phyloP scores from a whole-genome alignment of 2,888 invertebrate species.

The Panopea generosa region DNA sequence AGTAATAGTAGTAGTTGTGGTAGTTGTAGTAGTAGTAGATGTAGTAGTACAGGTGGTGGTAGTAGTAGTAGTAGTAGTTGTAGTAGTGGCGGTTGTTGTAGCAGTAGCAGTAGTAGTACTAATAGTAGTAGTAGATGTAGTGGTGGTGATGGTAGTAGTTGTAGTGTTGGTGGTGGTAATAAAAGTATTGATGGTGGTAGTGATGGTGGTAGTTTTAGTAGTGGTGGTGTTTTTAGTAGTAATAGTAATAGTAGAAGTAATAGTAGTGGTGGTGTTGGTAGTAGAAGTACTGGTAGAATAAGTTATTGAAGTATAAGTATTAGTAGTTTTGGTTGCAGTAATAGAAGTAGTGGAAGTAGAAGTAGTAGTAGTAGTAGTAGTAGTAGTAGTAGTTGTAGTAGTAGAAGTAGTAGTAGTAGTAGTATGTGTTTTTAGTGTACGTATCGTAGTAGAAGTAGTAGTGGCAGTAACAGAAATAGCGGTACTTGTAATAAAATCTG shows the following conservation, averaged over 20 bases:
- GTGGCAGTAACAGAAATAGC: slow-evolving; percentile 4
- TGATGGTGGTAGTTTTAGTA: too few species aligned
- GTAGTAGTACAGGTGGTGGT: slow-evolving; percentile 19
- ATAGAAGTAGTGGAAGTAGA: slow-evolving; percentile 16
- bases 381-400: slow-evolving; percentile 15
- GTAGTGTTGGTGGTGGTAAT: slow-evolving; percentile 1
- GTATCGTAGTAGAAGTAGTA: slow-evolving; percentile 10
- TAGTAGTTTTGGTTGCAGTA: slow-evolving; percentile 5
- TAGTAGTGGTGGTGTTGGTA: neutral
- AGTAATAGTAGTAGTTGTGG: neutral
- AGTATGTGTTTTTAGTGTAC: slow-evolving; percentile 8
- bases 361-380: slow-evolving; percentile 22
- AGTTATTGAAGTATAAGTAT: slow-evolving; percentile 4
- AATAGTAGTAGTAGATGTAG: slow-evolving; percentile 24
- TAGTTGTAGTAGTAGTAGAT: slow-evolving; percentile 1
- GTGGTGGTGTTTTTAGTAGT: too few species aligned
- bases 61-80: slow-evolving; percentile 10
- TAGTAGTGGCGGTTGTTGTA: slow-evolving; percentile 1
- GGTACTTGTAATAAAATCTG: too few species aligned
- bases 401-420: slow-evolving; percentile 7
- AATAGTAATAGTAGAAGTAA: slow-evolving; percentile 17
- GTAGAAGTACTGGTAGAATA: slow-evolving; percentile 11
- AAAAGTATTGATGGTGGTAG: neutral
- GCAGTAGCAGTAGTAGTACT: slow-evolving; percentile 15
- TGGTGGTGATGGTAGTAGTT: slow-evolving; percentile 7